Evolutionary conservation across 2,888 invertebrate genomes (phyloP).

Genomic region (Pristionchus maxplancki): DNA sequence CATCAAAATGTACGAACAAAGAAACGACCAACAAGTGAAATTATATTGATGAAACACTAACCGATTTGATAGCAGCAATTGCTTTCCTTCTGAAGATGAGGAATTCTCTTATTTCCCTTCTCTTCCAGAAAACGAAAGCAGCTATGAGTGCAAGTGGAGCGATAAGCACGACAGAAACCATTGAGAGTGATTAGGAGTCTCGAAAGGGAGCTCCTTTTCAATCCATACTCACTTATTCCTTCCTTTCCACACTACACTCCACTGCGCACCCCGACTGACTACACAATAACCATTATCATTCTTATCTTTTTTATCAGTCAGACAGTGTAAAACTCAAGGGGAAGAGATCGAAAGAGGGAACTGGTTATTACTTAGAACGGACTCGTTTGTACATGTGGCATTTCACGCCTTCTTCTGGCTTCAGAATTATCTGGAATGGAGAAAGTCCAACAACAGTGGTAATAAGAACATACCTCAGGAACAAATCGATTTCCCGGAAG

Average conservation of each 20-base stretch:
- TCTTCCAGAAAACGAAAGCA: neutral
- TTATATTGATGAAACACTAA: neutral
- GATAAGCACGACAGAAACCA: neutral
- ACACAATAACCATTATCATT: slow-evolving; percentile 10
- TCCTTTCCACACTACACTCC: slow-evolving; percentile 5
- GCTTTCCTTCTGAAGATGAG: slow-evolving; percentile 29
- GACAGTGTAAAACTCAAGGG: neutral
- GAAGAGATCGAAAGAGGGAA: slow-evolving; percentile 1
- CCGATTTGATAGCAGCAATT: neutral
- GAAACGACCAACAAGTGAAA: neutral
- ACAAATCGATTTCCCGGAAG: slow-evolving; percentile 39
- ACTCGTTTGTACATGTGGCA: slow-evolving; percentile 22
- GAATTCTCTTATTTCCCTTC: neutral
- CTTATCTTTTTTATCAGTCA: slow-evolving; percentile 25
- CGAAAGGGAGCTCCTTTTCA: neutral
- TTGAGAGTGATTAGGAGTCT: neutral
- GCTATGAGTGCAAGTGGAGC: neutral
- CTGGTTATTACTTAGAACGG: neutral
- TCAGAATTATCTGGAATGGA: slow-evolving; percentile 44
- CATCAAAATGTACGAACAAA: neutral
- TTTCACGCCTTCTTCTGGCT: slow-evolving; percentile 36
- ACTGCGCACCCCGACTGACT: neutral
- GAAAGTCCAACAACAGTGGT: neutral
- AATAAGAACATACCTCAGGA: neutral
- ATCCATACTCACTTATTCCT: neutral